Conservation (phyloP, 2,797 vertebrate genomes). For the Monodelphis domestica region DNA sequence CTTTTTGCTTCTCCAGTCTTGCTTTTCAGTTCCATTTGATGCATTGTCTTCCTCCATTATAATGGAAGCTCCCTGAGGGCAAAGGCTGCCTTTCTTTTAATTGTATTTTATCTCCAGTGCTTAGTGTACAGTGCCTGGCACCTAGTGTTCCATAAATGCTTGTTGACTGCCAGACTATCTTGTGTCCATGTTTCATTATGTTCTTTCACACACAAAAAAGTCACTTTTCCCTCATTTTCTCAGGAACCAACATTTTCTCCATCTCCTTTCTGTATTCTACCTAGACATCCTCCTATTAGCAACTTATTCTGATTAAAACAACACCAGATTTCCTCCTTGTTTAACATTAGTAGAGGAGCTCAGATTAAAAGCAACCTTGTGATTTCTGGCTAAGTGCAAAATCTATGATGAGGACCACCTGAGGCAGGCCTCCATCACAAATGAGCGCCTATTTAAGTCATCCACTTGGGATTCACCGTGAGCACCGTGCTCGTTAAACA, state of each 20-base stretch:
- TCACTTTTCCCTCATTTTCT: not conserved
- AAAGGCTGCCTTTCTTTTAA: not conserved
- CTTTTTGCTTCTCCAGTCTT: no score
- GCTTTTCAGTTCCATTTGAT: not conserved
- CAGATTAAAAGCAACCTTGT: not conserved
- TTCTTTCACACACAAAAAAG: not conserved
- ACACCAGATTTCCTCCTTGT: not conserved
- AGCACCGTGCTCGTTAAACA: not conserved
- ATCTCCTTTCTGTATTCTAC: not conserved
- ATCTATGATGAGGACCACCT: not conserved
- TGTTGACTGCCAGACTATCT: not conserved
- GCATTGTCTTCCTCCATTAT: not conserved
- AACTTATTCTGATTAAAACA: not conserved
- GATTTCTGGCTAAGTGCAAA: not conserved
- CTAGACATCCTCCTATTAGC: not conserved
- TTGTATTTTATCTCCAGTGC: not conserved
- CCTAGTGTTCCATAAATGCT: not conserved
- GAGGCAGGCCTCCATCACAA: not conserved
- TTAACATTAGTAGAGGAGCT: not conserved
- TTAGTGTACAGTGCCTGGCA: not conserved
- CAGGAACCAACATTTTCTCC: not conserved
- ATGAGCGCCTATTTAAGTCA: not conserved
- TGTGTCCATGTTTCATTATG: not conserved
- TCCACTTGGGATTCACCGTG: not conserved
- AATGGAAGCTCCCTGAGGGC: not conserved